These are phyloP conservation scores for Nesoenas mayeri DNA, from an alignment of 2,113 vertebrate species.

Conservation along the genomic window DNA sequence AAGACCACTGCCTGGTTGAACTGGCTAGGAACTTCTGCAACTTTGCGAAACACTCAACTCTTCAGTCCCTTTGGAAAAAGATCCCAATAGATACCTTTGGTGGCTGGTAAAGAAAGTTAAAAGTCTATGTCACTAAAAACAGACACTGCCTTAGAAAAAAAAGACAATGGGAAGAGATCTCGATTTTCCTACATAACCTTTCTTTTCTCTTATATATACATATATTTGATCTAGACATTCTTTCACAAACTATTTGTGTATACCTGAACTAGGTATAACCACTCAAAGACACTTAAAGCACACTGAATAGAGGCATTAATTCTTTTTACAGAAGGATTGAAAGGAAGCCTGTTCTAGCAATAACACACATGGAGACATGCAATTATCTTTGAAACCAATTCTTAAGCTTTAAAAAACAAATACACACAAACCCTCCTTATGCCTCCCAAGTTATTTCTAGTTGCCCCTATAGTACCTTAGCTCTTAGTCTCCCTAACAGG, in stretches of 20 bases:
- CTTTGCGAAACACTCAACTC: background rate
- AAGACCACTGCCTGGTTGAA: background rate
- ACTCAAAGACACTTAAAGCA: background rate
- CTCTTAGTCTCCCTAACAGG: background rate
- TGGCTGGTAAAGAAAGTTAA: background rate
- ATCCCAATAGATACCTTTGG: background rate
- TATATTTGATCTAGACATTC: background rate
- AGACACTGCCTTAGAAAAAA: background rate
- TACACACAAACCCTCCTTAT: background rate
- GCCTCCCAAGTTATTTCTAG: background rate
- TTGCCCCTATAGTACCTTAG: background rate
- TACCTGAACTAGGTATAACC: background rate
- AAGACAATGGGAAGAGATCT: background rate
- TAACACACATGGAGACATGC: background rate
- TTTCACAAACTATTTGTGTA: background rate
- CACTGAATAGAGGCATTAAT: background rate
- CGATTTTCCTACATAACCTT: background rate
- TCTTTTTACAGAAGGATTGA: background rate
- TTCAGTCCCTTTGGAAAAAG: background rate
- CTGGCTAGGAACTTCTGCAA: background rate
- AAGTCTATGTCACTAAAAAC: background rate
- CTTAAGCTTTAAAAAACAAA: background rate
- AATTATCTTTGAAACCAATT: background rate
- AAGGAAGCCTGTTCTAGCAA: background rate
- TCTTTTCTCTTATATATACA: too few species aligned